Conservation (phyloP, 2,888 invertebrate genomes). For the Hololepta plana region DNA sequence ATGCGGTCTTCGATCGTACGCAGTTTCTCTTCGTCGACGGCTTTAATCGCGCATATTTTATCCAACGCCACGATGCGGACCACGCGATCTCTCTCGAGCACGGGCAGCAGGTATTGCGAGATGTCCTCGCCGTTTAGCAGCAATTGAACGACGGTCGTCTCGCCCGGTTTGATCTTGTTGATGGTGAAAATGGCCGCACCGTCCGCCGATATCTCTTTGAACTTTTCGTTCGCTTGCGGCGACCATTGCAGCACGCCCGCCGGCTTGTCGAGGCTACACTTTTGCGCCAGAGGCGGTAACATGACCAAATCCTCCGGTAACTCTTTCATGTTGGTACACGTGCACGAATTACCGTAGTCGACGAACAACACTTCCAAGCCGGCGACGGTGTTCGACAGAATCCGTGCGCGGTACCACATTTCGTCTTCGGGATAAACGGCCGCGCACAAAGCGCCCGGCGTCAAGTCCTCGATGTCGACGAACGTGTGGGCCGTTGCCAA, state of each 20-base stretch:
- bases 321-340: conserved; percentile 36
- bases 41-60: conserved; percentile 49
- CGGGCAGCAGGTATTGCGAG: conserved; percentile 32
- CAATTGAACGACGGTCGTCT: conserved; percentile 45
- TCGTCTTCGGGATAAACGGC: conserved; percentile 47
- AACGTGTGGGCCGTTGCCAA: conserved; percentile 34
- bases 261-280: conserved; percentile 37
- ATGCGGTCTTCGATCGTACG: too few species aligned
- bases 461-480: conserved; percentile 30
- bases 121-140: conserved; percentile 42
- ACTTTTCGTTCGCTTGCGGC: conserved; percentile 41
- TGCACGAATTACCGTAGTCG: conserved; percentile 51
- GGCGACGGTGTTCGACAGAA: conserved; percentile 35
- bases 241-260: conserved; percentile 39
- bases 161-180: conserved; percentile 44
- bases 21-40: too few species aligned
- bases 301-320: conserved; percentile 39
- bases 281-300: conserved; percentile 41
- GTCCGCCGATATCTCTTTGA: conserved; percentile 46
- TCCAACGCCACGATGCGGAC: too few species aligned
- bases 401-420: conserved; percentile 46
- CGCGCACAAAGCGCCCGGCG: conserved; percentile 42
- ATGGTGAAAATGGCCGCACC: conserved; percentile 53
- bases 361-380: conserved; percentile 44
- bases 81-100: too few species aligned